Evolutionary conservation across 2,888 invertebrate genomes (phyloP).

Genomic region (Marronus borbonicus): DNA sequence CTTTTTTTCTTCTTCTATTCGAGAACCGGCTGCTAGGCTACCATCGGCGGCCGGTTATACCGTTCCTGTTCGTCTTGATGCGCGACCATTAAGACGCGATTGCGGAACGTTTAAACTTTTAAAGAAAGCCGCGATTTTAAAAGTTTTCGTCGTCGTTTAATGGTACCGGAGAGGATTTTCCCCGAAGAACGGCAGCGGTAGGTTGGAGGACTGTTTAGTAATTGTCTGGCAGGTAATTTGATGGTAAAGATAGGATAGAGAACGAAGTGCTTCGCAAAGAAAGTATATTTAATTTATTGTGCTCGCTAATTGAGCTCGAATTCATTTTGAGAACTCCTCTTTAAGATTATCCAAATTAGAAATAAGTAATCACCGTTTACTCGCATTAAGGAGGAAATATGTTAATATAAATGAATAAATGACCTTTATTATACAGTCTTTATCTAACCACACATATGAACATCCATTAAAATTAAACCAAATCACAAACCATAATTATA

Average conservation of each 20-base stretch:
- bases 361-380: too few species aligned
- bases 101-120: slow-evolving; percentile 60
- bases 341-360: too few species aligned
- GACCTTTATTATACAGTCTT: too few species aligned
- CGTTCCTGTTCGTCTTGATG: slow-evolving; percentile 20
- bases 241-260: background rate
- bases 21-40: slow-evolving; percentile 33
- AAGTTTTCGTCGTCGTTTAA: slow-evolving; percentile 53
- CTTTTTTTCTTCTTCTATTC: slow-evolving; percentile 50
- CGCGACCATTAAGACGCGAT: slow-evolving; percentile 57
- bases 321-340: too few species aligned
- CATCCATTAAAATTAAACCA: too few species aligned
- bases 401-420: too few species aligned
- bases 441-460: too few species aligned
- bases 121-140: slow-evolving; percentile 60
- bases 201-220: slow-evolving; percentile 4
- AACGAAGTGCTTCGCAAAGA: background rate
- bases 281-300: too few species aligned
- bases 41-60: slow-evolving; percentile 6
- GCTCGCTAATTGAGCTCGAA: too few species aligned
- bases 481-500: too few species aligned
- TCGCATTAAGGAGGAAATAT: too few species aligned
- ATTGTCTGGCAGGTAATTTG: slow-evolving; percentile 37
- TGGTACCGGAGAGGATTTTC: slow-evolving; percentile 7
- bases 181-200: background rate